Evolutionary conservation across 2,797 vertebrate species (phyloP).

Genomic region (Limnodromus scolopaceus): DNA sequence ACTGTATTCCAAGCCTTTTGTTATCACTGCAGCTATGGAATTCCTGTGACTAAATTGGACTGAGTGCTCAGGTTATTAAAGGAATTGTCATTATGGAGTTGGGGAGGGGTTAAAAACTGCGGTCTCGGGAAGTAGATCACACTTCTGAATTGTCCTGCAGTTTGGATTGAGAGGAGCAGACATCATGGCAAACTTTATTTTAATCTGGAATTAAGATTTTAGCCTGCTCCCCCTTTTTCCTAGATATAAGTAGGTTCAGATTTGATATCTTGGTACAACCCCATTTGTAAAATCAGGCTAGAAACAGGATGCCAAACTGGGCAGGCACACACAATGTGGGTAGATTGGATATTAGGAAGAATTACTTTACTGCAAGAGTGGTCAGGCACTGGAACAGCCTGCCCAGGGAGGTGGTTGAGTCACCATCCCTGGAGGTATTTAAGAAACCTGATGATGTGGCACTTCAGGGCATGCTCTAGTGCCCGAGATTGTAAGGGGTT

Average conservation of each 20-base stretch:
- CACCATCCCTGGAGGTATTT: too few relatives aligned
- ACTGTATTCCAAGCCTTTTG: background rate
- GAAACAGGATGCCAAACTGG: background rate
- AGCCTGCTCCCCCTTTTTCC: background rate
- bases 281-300: background rate
- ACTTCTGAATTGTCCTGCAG: background rate
- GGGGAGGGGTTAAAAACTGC: background rate
- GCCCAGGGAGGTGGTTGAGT: too few relatives aligned
- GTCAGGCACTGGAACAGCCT: too few relatives aligned
- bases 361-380: too few relatives aligned
- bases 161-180: background rate
- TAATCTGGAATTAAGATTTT: background rate
- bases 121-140: background rate
- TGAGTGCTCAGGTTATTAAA: background rate
- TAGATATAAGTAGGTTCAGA: background rate
- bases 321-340: background rate
- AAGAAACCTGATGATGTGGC: too few relatives aligned
- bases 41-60: background rate
- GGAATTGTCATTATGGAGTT: background rate
- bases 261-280: background rate
- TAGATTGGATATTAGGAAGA: too few relatives aligned
- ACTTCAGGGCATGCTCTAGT: too few relatives aligned
- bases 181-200: background rate
- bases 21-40: background rate
- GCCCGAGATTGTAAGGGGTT: too few relatives aligned